Conservation (phyloP, 2,797 vertebrate genomes). For the Remorina albescens region DNA sequence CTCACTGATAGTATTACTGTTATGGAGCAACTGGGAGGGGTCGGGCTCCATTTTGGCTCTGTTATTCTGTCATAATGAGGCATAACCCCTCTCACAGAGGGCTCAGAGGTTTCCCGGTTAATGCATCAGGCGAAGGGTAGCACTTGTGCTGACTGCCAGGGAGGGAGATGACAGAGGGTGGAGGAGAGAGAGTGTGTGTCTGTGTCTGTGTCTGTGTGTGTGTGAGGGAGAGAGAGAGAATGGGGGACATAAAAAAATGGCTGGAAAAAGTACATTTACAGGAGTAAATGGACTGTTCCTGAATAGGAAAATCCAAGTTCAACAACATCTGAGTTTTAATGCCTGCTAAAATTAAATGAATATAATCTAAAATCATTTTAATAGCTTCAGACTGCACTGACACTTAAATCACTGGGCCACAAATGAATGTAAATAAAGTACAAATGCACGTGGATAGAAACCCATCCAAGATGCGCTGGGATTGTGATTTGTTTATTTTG, state of each 20-base stretch:
- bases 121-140: constrained; percentile 45
- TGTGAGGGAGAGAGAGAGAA: too few relatives aligned
- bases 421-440: background rate
- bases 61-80: constrained; percentile 75
- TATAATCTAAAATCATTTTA: background rate
- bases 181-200: background rate
- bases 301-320: background rate
- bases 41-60: constrained; percentile 65
- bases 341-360: background rate
- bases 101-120: constrained; percentile 58
- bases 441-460: background rate
- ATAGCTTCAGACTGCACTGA: background rate
- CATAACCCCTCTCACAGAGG: constrained; percentile 66
- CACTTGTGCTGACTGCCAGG: constrained; percentile 35
- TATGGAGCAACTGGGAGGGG: constrained; percentile 65
- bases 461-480: too few relatives aligned
- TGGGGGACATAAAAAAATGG: background rate
- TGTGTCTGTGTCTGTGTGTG: background rate
- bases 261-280: background rate
- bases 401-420: background rate
- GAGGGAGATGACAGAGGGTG: constrained; percentile 19
- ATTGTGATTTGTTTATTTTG: too few relatives aligned
- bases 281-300: background rate
- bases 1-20: constrained; percentile 69
- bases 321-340: background rate